Evolutionary conservation across 2,888 invertebrate species (phyloP), one percentile per base, ranked within the genome.

Genomic region (Dinocampus coccinellae): DNA sequence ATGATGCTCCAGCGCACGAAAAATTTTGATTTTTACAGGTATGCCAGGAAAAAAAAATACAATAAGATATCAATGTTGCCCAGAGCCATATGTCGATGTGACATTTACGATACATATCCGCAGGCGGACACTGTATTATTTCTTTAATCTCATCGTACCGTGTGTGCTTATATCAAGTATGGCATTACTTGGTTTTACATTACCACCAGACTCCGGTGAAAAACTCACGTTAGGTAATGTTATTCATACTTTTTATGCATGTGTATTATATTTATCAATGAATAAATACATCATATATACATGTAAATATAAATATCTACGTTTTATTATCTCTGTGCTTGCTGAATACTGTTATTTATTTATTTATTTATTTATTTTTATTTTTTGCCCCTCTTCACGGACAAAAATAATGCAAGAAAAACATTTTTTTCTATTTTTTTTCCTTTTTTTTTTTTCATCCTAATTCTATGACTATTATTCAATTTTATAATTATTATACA

Each of bases 111-210:
- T 99, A 88, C 95, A 96, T 90, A 97, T 99, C 85, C 92, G 98
- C 81, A 92, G 99, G 87, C 92, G 98, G 85, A 98, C 98, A 63
- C 91, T 99, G 84, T 99, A 98, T 92, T 99, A 99, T 91, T 98
- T 98, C 90, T 97, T 99, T 93, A 99, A 99, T 91, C 93, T 99
- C 89, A 98, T 99, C 89, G 97, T 99, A 85, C 99, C 99, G 81
- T 98, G 98, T 89, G 97, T 99, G 85, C 93, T 99, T 85, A 99
- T 99, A 88, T 97, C 98, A 77, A 97, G 98, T 81, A 98, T 99
- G 96, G 98, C 98, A 81, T 93, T 99, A 81, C 92, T 99, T 84
- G 97, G 98, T 80, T 99, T 99, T 91, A 97, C 98, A 79, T 91
- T 99, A 87, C 99, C 99, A 78, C 98, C 98, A 74, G 99, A 99